These are phyloP conservation scores for Euura saliciscinereae DNA, from an alignment of 1,140 invertebrate genomes.

Conservation along the genomic window DNA sequence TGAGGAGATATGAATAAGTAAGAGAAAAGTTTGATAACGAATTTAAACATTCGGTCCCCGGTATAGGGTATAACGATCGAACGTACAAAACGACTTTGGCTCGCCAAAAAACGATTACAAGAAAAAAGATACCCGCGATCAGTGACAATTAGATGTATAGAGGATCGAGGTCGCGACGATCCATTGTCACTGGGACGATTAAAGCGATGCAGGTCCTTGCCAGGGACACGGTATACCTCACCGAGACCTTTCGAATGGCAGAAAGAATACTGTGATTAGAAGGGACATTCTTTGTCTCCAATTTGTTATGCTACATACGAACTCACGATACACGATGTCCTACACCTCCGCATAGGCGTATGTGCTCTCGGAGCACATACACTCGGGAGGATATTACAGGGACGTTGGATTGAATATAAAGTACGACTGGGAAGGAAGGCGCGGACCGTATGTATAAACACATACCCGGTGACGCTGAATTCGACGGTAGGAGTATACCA, in stretches of 20 bases:
- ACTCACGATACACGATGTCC: slow-evolving; percentile 5
- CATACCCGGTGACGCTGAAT: background rate
- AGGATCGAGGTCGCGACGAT: background rate
- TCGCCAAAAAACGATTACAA: no score
- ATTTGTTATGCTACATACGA: slow-evolving; percentile 11
- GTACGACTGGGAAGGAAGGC: background rate
- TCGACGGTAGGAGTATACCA: background rate
- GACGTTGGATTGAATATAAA: slow-evolving; percentile 7
- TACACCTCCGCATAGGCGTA: background rate
- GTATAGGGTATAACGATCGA: no score
- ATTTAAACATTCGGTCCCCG: no score
- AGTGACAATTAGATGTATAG: background rate
- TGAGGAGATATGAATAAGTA: no score
- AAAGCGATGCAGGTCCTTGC: background rate
- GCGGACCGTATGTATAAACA: background rate
- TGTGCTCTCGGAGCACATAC: background rate
- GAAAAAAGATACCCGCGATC: background rate
- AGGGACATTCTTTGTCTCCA: slow-evolving; percentile 1
- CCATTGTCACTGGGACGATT: background rate
- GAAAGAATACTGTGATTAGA: background rate
- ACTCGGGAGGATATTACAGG: background rate
- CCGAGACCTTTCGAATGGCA: background rate
- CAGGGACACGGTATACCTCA: no score
- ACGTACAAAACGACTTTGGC: no score
- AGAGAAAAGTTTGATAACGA: no score